Base-by-base conservation (phyloP, 2,888 invertebrate species). In the Orchesella flavescens region DNA sequence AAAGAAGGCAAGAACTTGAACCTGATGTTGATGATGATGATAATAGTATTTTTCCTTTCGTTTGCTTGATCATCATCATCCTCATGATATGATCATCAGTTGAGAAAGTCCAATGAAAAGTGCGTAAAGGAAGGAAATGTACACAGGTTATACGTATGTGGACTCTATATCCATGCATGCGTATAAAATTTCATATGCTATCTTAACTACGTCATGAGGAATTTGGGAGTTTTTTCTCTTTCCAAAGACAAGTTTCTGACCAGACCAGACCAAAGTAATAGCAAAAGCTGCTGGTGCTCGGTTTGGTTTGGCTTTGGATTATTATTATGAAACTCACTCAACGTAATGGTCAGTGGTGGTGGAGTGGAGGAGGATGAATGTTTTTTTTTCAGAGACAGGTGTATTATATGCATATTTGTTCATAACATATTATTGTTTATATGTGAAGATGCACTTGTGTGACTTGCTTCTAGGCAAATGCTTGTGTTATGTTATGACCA, bases 71-170 rank as follows among this genome's bases (percentile, higher is more conserved):
- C 34, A 34, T 34, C 49, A 12, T 68, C 49, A 66, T 19, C 46
- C 49, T 15, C 49, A 7, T n/a, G 63, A 13, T 59, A 17, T 17
- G 19, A 13, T 53, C 53, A n/a, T 17, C 17, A 13, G 63, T 63
- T 76, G 72, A 83, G 73, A 83, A 83, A 83, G 83, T 83, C 69
- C 83, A 77, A 83, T 73, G 77, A 73, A 83, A 83, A 79, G 83
- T 78, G 78, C 78, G 83, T 83, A 79, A 83, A 73, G 83, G 72
- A 78, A 83, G 78, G 73, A 78, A 83, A 83, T 69, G 74, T 71
- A 63, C 59, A 65, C n/a, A 21, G 46, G 24, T 24, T 5, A 17
- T 59, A 34, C 23, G 10, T 24, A 23, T 23, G 24, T 61, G 21
- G 3, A 23, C 2, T 9, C 2, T 63, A 34, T 10, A 63, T 10